Evolutionary conservation across 1,140 invertebrate species (phyloP), one percentile per base, ranked within the genome.

Genomic region (Maniola jurtina): DNA sequence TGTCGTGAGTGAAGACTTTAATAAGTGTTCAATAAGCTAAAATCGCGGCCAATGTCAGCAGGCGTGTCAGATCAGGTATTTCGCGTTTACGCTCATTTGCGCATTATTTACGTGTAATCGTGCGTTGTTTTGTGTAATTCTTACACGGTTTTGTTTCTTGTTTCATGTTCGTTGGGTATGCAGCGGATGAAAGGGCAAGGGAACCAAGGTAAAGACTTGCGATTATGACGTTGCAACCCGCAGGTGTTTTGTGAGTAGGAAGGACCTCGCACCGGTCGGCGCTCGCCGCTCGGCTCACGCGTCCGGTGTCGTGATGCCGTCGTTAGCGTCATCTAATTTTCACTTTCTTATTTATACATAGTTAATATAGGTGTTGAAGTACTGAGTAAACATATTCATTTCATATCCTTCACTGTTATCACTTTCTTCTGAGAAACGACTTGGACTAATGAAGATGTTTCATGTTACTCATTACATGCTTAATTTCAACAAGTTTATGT

Each of bases 141-240:
- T 71, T 72, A 71, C 48, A 70, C 63, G 66, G 59, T 77, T 75
- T 71, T 79, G 68, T 86, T 77, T 83, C 84, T 90, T 91, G 85
- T 92, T 93, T 90, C 91, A 92, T 92, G 89, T 91, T 72, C 73
- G 69, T 86, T 75, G 73, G 73, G 42, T 69, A 71, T 92, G 85
- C 93, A 96, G 95, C 95, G 95, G 94, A 96, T 96, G 95, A 96
- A 96, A 96, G 95, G 95, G 94, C 95, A 96, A 94, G 94, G 95
- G 92, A 96, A 95, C 91, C 93, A 94, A 94, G 94, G 94, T 94
- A 93, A 92, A 92, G 84, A 86, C 75, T 61, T 77, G 76, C 72
- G 75, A 73, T 82, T 88, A 78, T 89, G 86, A 90, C 86, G 88
- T 90, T 87, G 86, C 88, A 88, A 77, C 86, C 89, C 86, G 86